Evolutionary conservation across 2,797 vertebrate genomes (phyloP).

Genomic region (Graptemys geographica): DNA sequence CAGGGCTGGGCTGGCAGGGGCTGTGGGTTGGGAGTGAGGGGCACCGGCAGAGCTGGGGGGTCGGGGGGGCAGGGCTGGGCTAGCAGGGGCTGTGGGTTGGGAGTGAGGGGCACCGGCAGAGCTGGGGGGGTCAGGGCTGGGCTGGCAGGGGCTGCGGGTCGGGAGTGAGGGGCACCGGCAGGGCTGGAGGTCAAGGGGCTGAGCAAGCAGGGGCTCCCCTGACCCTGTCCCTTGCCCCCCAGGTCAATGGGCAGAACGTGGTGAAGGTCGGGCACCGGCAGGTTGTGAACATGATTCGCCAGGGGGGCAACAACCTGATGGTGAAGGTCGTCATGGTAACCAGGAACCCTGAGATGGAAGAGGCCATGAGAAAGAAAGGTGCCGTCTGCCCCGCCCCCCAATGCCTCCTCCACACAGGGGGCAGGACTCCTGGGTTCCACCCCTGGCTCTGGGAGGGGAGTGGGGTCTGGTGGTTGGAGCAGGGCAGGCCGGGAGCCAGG

Average conservation of each 20-base stretch:
- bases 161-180: no score
- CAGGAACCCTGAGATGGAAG: constrained; percentile 94
- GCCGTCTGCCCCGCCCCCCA: constrained; percentile 77
- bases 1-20: no score
- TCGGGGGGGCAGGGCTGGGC: no score
- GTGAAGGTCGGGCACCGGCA: constrained; percentile 95
- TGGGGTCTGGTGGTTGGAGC: background rate
- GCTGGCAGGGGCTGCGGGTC: background rate
- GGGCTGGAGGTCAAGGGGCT: no score
- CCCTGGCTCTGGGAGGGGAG: no score
- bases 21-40: background rate
- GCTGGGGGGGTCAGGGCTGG: background rate
- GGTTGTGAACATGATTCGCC: constrained; percentile 96
- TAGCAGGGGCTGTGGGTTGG: no score
- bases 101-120: no score
- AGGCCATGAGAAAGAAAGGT: constrained; percentile 93
- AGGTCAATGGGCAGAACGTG: constrained; percentile 96
- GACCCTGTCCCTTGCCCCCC: background rate
- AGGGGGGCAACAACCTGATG: constrained; percentile 95
- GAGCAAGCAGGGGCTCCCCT: no score
- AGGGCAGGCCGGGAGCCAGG: background rate
- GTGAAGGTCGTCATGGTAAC: constrained; percentile 98
- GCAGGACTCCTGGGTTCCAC: background rate
- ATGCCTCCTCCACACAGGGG: constrained; percentile 48
- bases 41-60: no score